Evolutionary conservation across 2,888 invertebrate species (phyloP).

Genomic region (Corythucha ciliata): DNA sequence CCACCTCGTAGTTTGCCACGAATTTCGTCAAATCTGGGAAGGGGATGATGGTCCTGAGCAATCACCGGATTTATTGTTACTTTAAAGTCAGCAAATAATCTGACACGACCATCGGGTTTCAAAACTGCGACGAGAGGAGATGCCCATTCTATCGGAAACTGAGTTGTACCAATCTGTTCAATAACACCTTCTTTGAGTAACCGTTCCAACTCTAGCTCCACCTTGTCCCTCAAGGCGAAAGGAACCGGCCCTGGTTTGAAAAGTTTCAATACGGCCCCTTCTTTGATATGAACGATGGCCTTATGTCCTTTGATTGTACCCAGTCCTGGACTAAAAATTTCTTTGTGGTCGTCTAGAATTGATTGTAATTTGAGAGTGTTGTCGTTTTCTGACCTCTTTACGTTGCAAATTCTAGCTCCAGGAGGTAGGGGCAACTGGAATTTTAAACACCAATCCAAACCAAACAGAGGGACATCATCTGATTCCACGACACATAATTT

Average conservation of each 20-base stretch:
- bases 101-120: conserved; percentile 2
- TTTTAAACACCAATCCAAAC: conserved; percentile 3
- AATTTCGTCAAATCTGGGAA: conserved; percentile 6
- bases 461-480: conserved; percentile 4
- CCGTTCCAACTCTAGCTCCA: conserved; percentile 1
- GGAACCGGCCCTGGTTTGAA: conserved; percentile 11
- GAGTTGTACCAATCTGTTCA: background rate
- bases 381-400: background rate
- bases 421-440: conserved; percentile 10
- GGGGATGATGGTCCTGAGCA: conserved; percentile 1
- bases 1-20: background rate
- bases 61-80: background rate
- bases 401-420: conserved; percentile 1
- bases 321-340: background rate
- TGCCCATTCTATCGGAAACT: background rate
- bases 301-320: background rate
- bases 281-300: background rate
- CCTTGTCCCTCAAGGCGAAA: conserved; percentile 1
- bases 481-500: background rate
- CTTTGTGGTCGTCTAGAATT: background rate
- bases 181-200: background rate
- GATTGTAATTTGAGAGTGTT: background rate
- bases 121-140: background rate
- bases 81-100: conserved; percentile 6
- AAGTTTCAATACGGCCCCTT: conserved; percentile 1